A percentile compares a stretch with the other conserved stretches of the same genome.
These are phyloP conservation scores for Cardinalis cardinalis DNA, from an alignment of 2,113 vertebrate genomes.

Conservation along the genomic window DNA sequence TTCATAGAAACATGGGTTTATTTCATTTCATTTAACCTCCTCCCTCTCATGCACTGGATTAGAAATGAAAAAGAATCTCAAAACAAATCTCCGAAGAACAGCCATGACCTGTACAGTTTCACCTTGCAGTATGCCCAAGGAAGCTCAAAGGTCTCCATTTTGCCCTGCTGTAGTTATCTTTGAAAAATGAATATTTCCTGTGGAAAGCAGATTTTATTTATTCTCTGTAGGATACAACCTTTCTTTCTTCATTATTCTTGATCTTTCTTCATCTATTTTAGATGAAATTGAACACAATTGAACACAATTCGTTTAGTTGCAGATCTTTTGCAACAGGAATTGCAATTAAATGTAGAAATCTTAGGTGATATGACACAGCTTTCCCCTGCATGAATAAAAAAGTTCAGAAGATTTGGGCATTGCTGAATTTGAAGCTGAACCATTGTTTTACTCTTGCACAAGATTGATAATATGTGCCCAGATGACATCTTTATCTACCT, in stretches of 20 bases:
- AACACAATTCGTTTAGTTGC: neutral
- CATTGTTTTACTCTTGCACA: neutral
- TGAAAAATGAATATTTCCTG: neutral
- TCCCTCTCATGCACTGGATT: neutral
- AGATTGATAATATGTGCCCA: neutral
- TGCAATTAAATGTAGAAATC: neutral
- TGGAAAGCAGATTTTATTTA: neutral
- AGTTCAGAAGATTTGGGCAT: neutral
- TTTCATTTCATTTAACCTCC: slow-evolving; percentile 13
- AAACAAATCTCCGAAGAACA: neutral
- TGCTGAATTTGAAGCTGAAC: neutral
- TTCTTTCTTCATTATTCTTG: neutral
- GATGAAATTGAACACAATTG: too few species aligned
- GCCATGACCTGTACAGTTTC: neutral
- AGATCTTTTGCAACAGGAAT: neutral
- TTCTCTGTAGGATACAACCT: neutral
- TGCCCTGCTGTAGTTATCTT: neutral
- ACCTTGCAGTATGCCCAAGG: neutral
- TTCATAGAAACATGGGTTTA: neutral
- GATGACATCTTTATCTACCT: neutral
- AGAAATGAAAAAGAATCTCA: slow-evolving; percentile 20
- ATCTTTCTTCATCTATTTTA: neutral
- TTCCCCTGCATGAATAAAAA: neutral
- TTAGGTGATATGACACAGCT: neutral
- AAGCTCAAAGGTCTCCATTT: neutral